Evolutionary conservation across 2,888 invertebrate species (phyloP).

Genomic region (Melanostoma mellinum): DNA sequence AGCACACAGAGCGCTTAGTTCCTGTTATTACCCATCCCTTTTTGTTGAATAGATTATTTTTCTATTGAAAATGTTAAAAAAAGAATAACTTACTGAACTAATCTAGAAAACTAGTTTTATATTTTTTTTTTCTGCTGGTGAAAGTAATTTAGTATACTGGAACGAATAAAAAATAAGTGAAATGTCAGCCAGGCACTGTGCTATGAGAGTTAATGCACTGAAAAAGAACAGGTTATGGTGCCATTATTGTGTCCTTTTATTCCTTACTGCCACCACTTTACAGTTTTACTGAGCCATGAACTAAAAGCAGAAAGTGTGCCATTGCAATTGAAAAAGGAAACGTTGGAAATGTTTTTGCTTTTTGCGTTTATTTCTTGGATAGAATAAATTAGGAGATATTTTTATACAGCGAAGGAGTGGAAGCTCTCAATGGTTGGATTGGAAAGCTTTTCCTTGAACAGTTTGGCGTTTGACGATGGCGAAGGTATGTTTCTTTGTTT

Average conservation of each 20-base stretch:
- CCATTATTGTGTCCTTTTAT: conserved; percentile 43
- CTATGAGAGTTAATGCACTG: conserved; percentile 7
- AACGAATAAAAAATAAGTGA: conserved; percentile 41
- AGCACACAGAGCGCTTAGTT: conserved; percentile 6
- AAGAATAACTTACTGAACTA: background rate
- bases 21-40: conserved; percentile 17
- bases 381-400: conserved; percentile 16
- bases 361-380: background rate
- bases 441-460: background rate
- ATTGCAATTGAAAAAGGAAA: conserved; percentile 13
- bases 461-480: background rate
- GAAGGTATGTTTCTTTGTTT: background rate
- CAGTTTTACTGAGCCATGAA: conserved; percentile 47
- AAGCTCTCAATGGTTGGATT: background rate
- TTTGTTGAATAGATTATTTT: background rate
- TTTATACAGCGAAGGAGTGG: background rate
- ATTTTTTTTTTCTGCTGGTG: background rate
- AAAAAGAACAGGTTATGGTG: conserved; percentile 27
- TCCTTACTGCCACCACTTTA: conserved; percentile 40
- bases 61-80: background rate
- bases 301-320: conserved; percentile 22
- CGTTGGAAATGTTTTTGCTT: conserved; percentile 9
- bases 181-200: conserved; percentile 46
- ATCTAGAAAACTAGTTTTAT: background rate
- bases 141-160: conserved; percentile 26